These are phyloP conservation scores for Netelia inedita DNA, from an alignment of 2,888 invertebrate genomes.

Conservation along the genomic window DNA sequence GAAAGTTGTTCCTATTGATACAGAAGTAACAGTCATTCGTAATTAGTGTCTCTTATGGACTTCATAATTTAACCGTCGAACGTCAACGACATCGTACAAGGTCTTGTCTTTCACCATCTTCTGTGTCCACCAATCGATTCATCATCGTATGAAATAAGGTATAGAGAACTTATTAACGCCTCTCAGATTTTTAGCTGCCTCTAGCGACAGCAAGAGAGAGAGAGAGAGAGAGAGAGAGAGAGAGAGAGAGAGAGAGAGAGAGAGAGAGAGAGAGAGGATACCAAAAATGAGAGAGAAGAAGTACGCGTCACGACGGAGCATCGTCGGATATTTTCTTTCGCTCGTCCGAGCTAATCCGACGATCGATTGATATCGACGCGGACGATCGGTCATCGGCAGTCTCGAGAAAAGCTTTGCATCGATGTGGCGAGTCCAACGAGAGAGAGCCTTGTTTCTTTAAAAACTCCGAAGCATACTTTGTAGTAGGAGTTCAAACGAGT, in stretches of 20 bases:
- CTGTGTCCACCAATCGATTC: conserved; percentile 51
- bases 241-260: conserved; percentile 1
- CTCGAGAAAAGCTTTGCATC: conserved; percentile 46
- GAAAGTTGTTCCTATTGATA: no score
- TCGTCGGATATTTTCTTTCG: conserved; percentile 50
- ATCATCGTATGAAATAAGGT: conserved; percentile 49
- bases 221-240: conserved; percentile 1
- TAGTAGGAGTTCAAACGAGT: not conserved
- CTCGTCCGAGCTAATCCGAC: conserved; percentile 62
- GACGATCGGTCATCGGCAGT: conserved; percentile 66
- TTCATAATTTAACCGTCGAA: conserved; percentile 28
- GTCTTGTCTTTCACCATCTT: conserved; percentile 21
- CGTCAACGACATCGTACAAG: conserved; percentile 51
- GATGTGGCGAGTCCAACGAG: conserved; percentile 2
- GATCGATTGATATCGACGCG: conserved; percentile 69
- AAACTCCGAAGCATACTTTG: conserved; percentile 11
- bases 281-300: no score
- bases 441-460: not conserved
- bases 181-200: conserved; percentile 62
- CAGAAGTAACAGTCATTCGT: no score
- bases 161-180: conserved; percentile 63
- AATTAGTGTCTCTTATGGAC: not conserved
- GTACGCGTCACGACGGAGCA: conserved; percentile 27
- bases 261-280: conserved; percentile 9
- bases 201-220: not conserved